phyloP scores from a whole-genome alignment of 2,797 vertebrate genomes.

The Zalophus californianus region DNA sequence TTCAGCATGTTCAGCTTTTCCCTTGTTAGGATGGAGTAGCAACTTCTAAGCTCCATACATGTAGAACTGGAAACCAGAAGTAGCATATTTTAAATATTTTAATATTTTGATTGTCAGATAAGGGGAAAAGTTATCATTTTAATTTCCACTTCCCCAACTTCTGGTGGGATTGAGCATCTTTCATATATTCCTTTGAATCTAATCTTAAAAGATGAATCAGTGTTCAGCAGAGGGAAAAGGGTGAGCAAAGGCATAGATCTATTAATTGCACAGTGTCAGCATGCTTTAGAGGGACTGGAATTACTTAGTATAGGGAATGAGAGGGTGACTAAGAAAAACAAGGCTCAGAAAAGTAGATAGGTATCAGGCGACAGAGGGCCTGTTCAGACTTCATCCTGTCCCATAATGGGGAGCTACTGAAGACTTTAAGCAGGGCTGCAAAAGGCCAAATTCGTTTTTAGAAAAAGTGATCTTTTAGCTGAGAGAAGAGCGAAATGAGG shows the following conservation, averaged over 20 bases:
- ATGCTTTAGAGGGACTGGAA: not conserved
- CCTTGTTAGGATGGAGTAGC: not conserved
- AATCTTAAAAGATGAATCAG: not conserved
- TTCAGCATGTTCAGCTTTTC: not conserved
- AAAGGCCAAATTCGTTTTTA: not conserved
- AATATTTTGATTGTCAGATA: not conserved
- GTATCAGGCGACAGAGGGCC: not conserved
- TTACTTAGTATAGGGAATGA: not conserved
- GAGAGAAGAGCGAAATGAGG: not conserved
- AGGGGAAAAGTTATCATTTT: not conserved
- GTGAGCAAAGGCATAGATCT: not conserved
- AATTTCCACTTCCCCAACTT: slow-evolving; percentile 34
- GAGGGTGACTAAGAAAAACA: not conserved
- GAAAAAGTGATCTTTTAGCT: not conserved
- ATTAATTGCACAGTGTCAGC: not conserved
- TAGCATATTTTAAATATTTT: not conserved
- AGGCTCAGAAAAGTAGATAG: not conserved
- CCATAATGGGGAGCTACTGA: not conserved
- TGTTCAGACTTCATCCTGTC: not conserved
- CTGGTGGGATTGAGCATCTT: not conserved
- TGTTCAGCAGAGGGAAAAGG: not conserved
- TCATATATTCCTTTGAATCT: slow-evolving; percentile 32
- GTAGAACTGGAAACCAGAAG: not conserved
- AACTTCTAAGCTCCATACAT: not conserved
- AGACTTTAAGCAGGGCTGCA: not conserved